Evolutionary conservation across 64 coral and sea anemone genomes (phyloP).

Genomic region (Dendrophyllia cribrosa): DNA sequence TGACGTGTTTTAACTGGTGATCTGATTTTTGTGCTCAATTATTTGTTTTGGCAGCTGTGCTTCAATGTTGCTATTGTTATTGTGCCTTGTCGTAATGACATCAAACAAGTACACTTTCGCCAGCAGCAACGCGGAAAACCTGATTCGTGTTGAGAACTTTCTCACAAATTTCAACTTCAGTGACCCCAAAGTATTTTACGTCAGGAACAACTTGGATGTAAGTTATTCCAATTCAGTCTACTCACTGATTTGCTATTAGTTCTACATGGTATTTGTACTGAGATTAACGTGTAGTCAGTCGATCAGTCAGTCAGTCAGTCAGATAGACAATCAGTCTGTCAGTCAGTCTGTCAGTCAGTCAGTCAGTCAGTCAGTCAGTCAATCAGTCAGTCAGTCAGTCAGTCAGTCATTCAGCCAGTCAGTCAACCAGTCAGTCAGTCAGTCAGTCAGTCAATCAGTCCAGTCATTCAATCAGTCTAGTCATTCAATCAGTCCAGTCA

Average conservation of each 20-base stretch:
- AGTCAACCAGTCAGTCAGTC: too few relatives aligned
- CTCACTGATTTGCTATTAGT: neutral
- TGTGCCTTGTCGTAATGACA: neutral
- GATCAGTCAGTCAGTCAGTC: too few relatives aligned
- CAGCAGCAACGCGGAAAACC: neutral
- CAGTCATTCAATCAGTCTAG: neutral
- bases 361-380: too few relatives aligned
- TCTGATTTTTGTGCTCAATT: too few relatives aligned
- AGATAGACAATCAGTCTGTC: too few relatives aligned
- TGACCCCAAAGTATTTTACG: slow-evolving; percentile 35
- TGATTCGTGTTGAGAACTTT: neutral
- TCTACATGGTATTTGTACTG: neutral
- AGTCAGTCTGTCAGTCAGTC: too few relatives aligned
- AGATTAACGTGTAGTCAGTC: neutral
- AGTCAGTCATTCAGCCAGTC: too few relatives aligned
- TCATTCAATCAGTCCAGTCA: neutral
- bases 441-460: neutral
- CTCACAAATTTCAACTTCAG: slow-evolving; percentile 17
- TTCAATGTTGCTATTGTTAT: neutral
- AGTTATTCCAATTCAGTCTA: neutral
- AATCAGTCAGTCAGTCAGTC: too few relatives aligned
- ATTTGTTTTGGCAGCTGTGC: too few relatives aligned
- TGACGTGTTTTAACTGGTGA: too few relatives aligned
- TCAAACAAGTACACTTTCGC: neutral
- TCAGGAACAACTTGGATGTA: slow-evolving; percentile 69